These are phyloP conservation scores for Caretta caretta DNA, from an alignment of 2,113 vertebrate species.

Conservation along the genomic window DNA sequence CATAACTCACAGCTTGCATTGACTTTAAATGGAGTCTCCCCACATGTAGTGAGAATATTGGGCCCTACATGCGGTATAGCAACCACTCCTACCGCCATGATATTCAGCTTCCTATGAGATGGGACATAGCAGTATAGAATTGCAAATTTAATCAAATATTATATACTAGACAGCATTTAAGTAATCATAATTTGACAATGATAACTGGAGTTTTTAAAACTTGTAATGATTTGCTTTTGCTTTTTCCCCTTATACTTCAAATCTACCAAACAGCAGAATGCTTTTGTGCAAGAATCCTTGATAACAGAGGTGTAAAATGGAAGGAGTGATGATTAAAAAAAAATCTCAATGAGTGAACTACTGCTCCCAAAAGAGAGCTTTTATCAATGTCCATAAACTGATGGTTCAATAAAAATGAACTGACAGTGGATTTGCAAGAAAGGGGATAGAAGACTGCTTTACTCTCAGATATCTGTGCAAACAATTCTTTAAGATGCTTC, in stretches of 20 bases:
- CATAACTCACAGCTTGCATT: background rate
- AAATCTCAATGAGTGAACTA: background rate
- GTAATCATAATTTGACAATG: background rate
- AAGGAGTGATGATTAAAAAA: background rate
- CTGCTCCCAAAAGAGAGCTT: background rate
- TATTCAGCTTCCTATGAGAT: background rate
- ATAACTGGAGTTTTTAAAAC: background rate
- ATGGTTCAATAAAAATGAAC: conserved; percentile 32
- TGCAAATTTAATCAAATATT: background rate
- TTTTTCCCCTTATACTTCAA: background rate
- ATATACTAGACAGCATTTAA: background rate
- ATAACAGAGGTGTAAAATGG: background rate
- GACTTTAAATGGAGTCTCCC: background rate
- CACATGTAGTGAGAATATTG: background rate
- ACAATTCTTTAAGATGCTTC: background rate
- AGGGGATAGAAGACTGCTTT: background rate
- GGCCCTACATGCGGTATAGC: background rate
- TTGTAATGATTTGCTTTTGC: background rate
- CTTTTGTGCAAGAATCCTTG: background rate
- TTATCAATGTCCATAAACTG: conserved; percentile 40
- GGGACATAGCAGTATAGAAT: background rate
- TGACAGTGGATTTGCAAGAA: background rate
- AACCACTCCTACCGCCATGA: background rate
- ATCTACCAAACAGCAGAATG: background rate
- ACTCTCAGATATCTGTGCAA: background rate